Evolutionary conservation across 2,888 invertebrate genomes (phyloP), one percentile per base, ranked within the genome.

Genomic region (Polylopha cassiicola): DNA sequence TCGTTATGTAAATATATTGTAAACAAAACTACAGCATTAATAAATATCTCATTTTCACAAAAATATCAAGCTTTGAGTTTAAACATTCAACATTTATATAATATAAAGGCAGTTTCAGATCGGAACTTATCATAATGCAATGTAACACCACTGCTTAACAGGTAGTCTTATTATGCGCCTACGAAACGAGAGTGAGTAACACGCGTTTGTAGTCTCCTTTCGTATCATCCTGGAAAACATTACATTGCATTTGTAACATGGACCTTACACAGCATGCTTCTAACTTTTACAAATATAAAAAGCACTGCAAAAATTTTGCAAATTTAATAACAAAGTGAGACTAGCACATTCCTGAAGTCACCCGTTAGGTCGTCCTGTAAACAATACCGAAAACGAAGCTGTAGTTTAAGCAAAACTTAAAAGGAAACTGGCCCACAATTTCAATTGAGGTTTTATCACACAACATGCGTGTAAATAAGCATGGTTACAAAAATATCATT

Each of bases 191-290:
- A 52, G 87, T 87, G 51, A 90, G 85, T 75, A 92, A 87, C 55
- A 89, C 87, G 61, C 88, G 86, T 79, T 88, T 88, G 86, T 90
- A 91, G 84, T 91, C 91, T 38, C 91, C 91, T 61, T 89, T 89
- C 58, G 89, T 82, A 78, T 91, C 91, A 64, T 89, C 89, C 89
- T 90, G 88, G 68, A 88, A 87, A 79, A 71, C 67, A 76, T 75
- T 71, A 77, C 69, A 79, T 73, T 69, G 70, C 64, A 72, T 71
- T 55, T 56, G 53, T 53, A 51, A 51, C 34, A 36, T 33, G 20
- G 34, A 30, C 56, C 58, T 58, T 51, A 43, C 51, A 58, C 48
- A 57, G 56, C 73, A 75, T 70, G 73, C 74, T 64, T 61, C 61
- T 66, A 68, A 69, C 62, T 67, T 58, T 64, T 61, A 45, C 37